Conservation (phyloP, 2,888 invertebrate genomes). For the Himalopsyche kuldschensis region DNA sequence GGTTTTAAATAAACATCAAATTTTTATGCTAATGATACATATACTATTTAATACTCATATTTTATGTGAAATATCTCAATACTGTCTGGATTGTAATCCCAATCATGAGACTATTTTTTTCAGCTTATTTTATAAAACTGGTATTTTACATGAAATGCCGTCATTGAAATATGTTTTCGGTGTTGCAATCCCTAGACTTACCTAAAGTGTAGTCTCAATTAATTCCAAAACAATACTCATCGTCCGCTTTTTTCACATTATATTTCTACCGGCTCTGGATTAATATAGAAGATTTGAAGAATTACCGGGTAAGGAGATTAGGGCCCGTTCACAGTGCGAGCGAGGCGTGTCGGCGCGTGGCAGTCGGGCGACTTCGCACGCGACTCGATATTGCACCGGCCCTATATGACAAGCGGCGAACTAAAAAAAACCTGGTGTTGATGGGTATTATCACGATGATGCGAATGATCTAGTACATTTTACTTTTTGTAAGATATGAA, state of each 20-base stretch:
- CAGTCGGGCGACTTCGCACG: constrained; percentile 45
- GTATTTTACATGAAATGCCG: too few relatives aligned
- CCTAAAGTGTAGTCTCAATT: too few relatives aligned
- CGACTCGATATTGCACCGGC: constrained; percentile 30
- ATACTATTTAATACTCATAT: too few relatives aligned
- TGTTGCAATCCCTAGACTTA: too few relatives aligned
- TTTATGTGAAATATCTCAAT: too few relatives aligned
- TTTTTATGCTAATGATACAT: too few relatives aligned
- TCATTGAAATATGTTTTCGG: too few relatives aligned
- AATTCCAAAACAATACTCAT: too few relatives aligned
- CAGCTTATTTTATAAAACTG: too few relatives aligned
- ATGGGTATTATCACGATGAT: not conserved
- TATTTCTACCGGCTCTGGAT: not conserved
- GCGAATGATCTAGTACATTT: not conserved
- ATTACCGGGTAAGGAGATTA: constrained; percentile 38
- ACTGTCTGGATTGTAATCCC: too few relatives aligned
- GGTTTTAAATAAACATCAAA: too few relatives aligned
- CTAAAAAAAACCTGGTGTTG: not conserved
- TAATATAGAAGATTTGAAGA: not conserved
- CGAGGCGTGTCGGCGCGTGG: constrained; percentile 53
- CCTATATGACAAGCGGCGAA: constrained; percentile 19
- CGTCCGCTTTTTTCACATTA: not conserved
- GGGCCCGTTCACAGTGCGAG: constrained; percentile 45
- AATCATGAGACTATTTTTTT: too few relatives aligned
- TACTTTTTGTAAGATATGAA: not conserved